Conservation (phyloP, 2,888 invertebrate species). For the Allacma fusca region DNA sequence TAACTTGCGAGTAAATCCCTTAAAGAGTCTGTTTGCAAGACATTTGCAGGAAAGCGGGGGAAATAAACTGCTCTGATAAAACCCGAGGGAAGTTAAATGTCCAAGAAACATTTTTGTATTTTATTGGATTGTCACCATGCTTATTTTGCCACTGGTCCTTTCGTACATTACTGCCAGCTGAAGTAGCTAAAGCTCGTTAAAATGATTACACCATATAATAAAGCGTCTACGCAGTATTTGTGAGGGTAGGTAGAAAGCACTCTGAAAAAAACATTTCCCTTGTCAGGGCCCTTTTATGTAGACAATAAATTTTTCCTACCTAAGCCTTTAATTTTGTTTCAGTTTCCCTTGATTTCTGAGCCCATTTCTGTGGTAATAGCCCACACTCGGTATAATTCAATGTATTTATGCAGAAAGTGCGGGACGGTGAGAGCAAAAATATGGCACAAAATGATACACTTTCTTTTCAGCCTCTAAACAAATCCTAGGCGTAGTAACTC, state of each 20-base stretch:
- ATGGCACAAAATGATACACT: too few species aligned
- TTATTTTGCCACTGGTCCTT: not conserved
- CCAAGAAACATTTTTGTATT: not conserved
- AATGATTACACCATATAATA: not conserved
- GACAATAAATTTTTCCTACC: conserved; percentile 5
- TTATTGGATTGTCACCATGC: not conserved
- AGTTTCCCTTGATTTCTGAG: not conserved
- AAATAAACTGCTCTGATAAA: not conserved
- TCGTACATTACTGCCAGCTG: not conserved
- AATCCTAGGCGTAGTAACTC: too few species aligned
- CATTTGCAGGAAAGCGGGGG: too few species aligned
- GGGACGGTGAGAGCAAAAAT: too few species aligned
- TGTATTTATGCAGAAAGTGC: too few species aligned
- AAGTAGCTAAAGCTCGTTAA: not conserved
- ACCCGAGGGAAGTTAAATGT: not conserved
- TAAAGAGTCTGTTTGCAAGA: too few species aligned
- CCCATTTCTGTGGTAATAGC: not conserved
- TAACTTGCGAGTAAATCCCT: too few species aligned
- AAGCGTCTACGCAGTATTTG: not conserved
- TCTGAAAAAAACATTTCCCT: not conserved
- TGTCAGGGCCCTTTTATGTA: not conserved
- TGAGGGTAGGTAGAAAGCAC: not conserved
- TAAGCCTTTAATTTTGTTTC: not conserved
- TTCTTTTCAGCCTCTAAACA: too few species aligned
- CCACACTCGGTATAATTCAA: too few species aligned